These are phyloP conservation scores for Naja naja DNA, from an alignment of 2,113 vertebrate species.

Conservation along the genomic window DNA sequence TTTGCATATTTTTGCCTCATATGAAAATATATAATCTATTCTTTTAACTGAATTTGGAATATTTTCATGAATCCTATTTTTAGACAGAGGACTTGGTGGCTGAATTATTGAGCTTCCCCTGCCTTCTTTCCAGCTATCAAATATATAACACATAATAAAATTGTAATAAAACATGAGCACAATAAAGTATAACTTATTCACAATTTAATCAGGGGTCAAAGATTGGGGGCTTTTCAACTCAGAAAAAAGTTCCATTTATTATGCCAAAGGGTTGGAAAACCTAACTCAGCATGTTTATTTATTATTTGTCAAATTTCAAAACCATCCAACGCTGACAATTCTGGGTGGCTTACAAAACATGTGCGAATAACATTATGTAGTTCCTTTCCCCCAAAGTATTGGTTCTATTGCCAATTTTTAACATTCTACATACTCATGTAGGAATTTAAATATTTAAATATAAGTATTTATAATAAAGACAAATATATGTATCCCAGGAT, in stretches of 20 bases:
- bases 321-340: background rate
- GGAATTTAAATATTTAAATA: slow-evolving; percentile 11
- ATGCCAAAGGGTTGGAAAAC: background rate
- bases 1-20: background rate
- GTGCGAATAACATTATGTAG: background rate
- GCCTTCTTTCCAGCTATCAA: background rate
- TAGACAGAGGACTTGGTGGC: background rate
- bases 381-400: background rate
- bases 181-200: background rate
- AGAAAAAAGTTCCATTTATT: background rate
- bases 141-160: background rate
- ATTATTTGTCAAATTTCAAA: background rate
- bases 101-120: background rate
- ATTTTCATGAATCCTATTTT: background rate
- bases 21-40: background rate
- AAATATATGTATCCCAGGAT: background rate
- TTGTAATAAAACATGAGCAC: background rate
- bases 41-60: background rate
- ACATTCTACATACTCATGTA: background rate
- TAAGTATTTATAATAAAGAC: background rate
- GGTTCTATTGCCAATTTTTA: background rate
- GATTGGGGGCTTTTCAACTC: background rate
- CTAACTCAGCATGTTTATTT: background rate
- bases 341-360: background rate
- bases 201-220: background rate